Evolutionary conservation across 2,888 invertebrate genomes (phyloP).

Genomic region (Allacma fusca): DNA sequence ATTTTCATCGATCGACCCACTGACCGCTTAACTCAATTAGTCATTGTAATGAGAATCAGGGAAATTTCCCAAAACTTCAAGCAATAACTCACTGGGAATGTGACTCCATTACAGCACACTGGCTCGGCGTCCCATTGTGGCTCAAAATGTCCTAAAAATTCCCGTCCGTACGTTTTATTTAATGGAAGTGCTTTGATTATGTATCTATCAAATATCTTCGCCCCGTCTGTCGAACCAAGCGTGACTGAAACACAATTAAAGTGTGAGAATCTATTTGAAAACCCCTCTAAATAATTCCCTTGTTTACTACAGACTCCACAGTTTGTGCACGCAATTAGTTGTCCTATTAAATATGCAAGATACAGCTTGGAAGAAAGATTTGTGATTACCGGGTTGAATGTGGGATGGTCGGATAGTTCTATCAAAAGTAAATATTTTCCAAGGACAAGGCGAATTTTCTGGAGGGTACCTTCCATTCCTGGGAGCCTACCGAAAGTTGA

Average conservation of each 20-base stretch:
- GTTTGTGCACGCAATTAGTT: too few species aligned
- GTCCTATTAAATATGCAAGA: background rate
- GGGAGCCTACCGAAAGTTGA: constrained; percentile 20
- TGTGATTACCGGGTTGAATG: constrained; percentile 26
- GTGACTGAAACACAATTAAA: constrained; percentile 52
- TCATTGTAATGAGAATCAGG: background rate
- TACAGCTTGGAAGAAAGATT: background rate
- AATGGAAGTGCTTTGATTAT: constrained; percentile 44
- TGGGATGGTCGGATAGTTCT: constrained; percentile 31
- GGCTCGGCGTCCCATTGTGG: constrained; percentile 52
- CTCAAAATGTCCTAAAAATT: constrained; percentile 52
- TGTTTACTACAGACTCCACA: too few species aligned
- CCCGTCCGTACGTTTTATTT: background rate
- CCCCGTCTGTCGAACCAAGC: constrained; percentile 51
- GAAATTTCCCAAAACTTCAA: too few species aligned
- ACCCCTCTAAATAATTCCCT: too few species aligned
- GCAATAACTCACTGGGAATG: constrained; percentile 37
- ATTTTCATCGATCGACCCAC: background rate
- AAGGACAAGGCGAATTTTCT: constrained; percentile 32
- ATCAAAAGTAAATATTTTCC: constrained; percentile 32
- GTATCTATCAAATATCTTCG: constrained; percentile 44
- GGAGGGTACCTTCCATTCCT: constrained; percentile 27
- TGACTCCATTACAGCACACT: constrained; percentile 46
- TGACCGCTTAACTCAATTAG: background rate
- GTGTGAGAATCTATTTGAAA: background rate